Base-by-base conservation (phyloP, 2,888 invertebrate genomes). In the Nomada goodeniana region DNA sequence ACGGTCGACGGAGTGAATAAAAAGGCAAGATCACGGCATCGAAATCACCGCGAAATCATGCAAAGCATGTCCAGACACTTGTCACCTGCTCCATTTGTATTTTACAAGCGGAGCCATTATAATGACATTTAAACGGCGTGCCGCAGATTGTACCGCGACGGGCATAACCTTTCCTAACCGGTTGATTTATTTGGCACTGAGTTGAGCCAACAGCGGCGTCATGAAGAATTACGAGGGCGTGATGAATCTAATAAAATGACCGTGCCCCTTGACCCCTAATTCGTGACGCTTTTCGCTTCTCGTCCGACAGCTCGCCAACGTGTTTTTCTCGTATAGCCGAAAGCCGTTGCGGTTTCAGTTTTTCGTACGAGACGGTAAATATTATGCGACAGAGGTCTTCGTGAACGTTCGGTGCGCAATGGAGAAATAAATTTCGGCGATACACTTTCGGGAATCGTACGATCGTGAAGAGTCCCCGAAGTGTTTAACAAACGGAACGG, bases 121-220 rank as follows among this genome's bases (percentile, higher is more conserved):
- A 87, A 88, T 87, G 89, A 87, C 89, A 89, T 89, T 89, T 89
- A 88, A 89, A 84, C 81, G 81, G 77, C 76, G 75, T 76, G 67
- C 76, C 84, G 73, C 86, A 83, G 88, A 89, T 88, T 86, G 84
- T 80, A 81, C 80, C 68, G 79, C 80, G 86, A 80, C 88, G 80
- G 79, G 85, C 86, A 84, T 86, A 89, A 88, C 87, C 88, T 89
- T 89, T 88, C 83, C 89, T 85, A 86, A 86, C 88, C 77, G 86
- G 76, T 79, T 89, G 89, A 89, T 89, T 89, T 89, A 89, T 89
- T 88, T 86, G 86, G 86, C 84, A 84, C 76, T 70, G 76, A 76
- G 86, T 82, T 80, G 83, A 88, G 70, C 80, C 86, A 79, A 73
- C 86, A 80, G 50, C 78, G 73, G 70, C 75, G 74, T 86, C 85